These are phyloP conservation scores for Digitonthophagus gazella DNA, from an alignment of 2,888 invertebrate genomes.

Conservation along the genomic window DNA sequence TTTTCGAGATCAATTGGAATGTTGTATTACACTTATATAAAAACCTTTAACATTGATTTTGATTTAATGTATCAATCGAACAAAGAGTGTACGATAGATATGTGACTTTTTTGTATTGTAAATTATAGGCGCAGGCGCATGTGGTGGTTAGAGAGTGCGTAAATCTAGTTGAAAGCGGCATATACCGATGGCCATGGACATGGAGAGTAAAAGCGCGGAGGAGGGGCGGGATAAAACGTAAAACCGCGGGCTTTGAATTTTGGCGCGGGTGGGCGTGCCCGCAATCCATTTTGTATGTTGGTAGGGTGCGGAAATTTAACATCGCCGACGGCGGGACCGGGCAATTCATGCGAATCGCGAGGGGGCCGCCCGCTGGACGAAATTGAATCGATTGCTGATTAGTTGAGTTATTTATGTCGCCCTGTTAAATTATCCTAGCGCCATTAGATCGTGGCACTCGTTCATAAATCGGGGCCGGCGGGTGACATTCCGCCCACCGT, in stretches of 20 bases:
- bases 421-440: constrained; percentile 39
- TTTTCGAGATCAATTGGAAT: too few relatives aligned
- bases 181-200: too few relatives aligned
- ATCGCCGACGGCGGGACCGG: constrained; percentile 1
- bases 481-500: constrained; percentile 31
- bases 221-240: background rate
- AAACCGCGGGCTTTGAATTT: background rate
- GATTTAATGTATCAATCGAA: too few relatives aligned
- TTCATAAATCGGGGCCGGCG: constrained; percentile 38
- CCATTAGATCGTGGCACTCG: constrained; percentile 36
- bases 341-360: constrained; percentile 8
- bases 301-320: constrained; percentile 9
- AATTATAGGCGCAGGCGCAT: too few relatives aligned
- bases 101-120: too few relatives aligned
- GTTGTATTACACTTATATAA: too few relatives aligned
- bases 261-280: background rate
- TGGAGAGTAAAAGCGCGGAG: too few relatives aligned
- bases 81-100: too few relatives aligned
- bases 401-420: constrained; percentile 38
- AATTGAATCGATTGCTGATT: constrained; percentile 36
- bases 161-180: background rate
- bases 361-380: constrained; percentile 13
- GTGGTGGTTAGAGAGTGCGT: background rate
- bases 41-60: too few relatives aligned
- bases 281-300: background rate